Base-by-base conservation (phyloP, 2,113 vertebrate genomes). In the Aegithalos caudatus region DNA sequence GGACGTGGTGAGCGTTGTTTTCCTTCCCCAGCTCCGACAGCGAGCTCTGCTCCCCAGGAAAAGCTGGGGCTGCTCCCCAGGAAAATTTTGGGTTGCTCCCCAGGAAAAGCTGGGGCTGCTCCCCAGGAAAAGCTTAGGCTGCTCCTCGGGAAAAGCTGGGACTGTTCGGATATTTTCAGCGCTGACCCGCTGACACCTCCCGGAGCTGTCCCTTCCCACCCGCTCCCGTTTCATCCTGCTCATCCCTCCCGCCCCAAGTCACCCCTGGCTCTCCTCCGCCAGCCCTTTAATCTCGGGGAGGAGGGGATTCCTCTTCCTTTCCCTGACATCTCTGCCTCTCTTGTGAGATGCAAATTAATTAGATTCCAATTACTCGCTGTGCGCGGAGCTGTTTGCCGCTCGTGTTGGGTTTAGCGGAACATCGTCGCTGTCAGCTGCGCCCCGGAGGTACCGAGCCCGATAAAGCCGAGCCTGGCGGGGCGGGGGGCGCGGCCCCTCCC, bases 281-380 rank as follows among this genome's bases (percentile, higher is more conserved):
- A 16, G 42, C 42, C 95, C 97, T 98, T 97, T 91, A 11, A 96
- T 94, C 96, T 91, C 86, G 21, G 69, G 10, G 47, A 79, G 14
- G 76, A 45, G 42, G 11, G 33, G 14, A 3, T 18, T 44, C 17
- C 13, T 12, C 37, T 38, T 9, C 15, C 33, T 19, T 9, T 12
- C 47, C 57, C 48, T 73, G 95, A 95, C 95, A 95, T 97, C 82
- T 90, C 95, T 78, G 96, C 78, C 95, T 98, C 98, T 97, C 97
- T 64, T 91, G 98, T 97, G 97, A 97, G 95, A 97, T 98, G 98
- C 98, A 98, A 98, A 98, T 98, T 97, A 98, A 98, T 98, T 96
- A 97, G 97, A 93, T 87, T 98, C 98, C 98, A 98, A 99, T 98
- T 98, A 98, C 98, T 97, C 94, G 51, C 97, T 87, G 93, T 51